Evolutionary conservation across 1,140 invertebrate genomes (phyloP).

Genomic region (Parasteatoda tepidariorum): DNA sequence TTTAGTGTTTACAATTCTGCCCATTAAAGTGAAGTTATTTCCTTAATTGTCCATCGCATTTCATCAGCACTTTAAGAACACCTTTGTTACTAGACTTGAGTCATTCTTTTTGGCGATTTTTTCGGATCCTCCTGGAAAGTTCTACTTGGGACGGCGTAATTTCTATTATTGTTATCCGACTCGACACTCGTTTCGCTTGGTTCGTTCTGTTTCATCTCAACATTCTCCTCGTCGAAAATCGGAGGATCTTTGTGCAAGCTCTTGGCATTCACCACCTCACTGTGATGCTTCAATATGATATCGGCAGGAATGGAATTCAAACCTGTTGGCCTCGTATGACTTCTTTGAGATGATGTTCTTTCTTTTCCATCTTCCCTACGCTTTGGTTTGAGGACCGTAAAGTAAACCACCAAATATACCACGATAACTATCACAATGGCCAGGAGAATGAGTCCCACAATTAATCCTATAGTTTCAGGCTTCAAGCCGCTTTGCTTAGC

Average conservation of each 20-base stretch:
- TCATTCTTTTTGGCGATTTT: slow-evolving; percentile 33
- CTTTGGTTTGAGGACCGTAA: not conserved
- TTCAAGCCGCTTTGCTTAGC: not conserved
- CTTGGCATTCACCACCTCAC: slow-evolving; percentile 62
- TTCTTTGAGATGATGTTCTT: not conserved
- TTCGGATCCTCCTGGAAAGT: not conserved
- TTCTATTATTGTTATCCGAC: not conserved
- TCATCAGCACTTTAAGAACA: no score
- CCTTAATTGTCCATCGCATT: no score
- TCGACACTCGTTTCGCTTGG: not conserved
- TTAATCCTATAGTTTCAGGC: not conserved
- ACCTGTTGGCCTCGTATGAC: not conserved
- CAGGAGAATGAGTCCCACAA: slow-evolving; percentile 4
- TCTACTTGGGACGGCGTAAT: not conserved
- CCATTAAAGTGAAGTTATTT: no score
- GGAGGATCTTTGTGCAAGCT: slow-evolving; percentile 75
- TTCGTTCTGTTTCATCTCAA: not conserved
- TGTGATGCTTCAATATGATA: slow-evolving; percentile 61
- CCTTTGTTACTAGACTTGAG: slow-evolving; percentile 1
- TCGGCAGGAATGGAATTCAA: slow-evolving; percentile 62
- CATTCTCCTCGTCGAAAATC: slow-evolving; percentile 65
- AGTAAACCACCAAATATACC: slow-evolving; percentile 1
- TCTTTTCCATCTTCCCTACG: not conserved
- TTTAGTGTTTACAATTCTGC: no score
- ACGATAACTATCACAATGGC: not conserved